phyloP scores from a whole-genome alignment of 2,113 vertebrate genomes.

The Aleadryas rufinucha region DNA sequence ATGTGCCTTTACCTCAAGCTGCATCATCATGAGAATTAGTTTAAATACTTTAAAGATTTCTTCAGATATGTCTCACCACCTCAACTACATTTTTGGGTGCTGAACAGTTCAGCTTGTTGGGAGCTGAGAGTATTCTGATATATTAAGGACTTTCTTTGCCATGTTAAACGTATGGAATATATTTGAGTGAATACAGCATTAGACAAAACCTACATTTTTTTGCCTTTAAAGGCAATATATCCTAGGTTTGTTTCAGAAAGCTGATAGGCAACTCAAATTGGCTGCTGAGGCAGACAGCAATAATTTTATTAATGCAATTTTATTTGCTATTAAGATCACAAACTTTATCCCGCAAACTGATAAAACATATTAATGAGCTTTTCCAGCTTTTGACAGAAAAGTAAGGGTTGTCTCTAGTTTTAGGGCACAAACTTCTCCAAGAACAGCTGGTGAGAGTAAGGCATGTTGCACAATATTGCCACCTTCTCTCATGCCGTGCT shows the following conservation, averaged over 20 bases:
- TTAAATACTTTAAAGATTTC: not conserved
- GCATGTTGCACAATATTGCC: not conserved
- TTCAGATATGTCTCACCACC: not conserved
- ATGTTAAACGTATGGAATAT: not conserved
- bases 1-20: not conserved
- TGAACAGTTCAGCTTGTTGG: not conserved
- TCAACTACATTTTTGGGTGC: not conserved
- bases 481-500: rapidly evolving
- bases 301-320: not conserved
- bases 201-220: not conserved
- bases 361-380: not conserved
- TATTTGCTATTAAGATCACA: not conserved
- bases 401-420: not conserved
- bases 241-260: not conserved
- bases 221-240: not conserved
- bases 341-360: not conserved
- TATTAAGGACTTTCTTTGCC: not conserved
- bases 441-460: not conserved
- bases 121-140: not conserved
- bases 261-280: too few species aligned
- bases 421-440: not conserved
- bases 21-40: not conserved
- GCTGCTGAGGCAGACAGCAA: not conserved
- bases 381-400: not conserved
- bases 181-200: not conserved